Base-by-base conservation (phyloP, 2,888 invertebrate genomes). In the Cistogaster globosa region DNA sequence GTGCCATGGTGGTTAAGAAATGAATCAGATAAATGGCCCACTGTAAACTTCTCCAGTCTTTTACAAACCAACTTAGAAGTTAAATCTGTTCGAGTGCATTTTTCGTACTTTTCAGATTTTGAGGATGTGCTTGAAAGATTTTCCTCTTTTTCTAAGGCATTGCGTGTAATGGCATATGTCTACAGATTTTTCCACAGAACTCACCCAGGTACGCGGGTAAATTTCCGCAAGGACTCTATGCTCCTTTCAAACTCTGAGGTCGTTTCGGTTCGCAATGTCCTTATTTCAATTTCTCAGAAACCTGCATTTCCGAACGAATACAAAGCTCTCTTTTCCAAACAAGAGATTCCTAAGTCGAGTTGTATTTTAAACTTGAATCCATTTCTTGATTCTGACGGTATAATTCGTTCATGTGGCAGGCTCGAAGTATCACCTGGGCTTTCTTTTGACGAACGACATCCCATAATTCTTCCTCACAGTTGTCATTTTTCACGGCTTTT, bases 161-260 rank as follows among this genome's bases (percentile, higher is more conserved):
- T 86, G 1, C 53, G 76, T 48, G 72, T 87, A 6, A 12, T 85
- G 16, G 53, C 83, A 0, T 86, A 85, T 48, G n/a, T 75, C 0
- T 68, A 53, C 22, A 36, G 78, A 1, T 84, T 87, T 69, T 62
- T 16, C 6, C 38, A 51, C n/a, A 16, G 60, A 4, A 60, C 71
- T 6, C 26, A 53, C 62, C 18, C 71, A 42, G 18, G 12, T 8
- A 42, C n/a, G 48, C 71, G 57, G 8, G 8, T 20, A 9, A 53
- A 14, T 14, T 71, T 60, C 22, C 32, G 1, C n/a, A 26, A 26
- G 14, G 14, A 51, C 12, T 26, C 68, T 3, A n/a, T 45, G 2
- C 8, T 12, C 45, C 22, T 68, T 42, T 42, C 22, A 4, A 38
- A 22, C 1, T 42, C 55, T 6, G 74, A 80, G 57, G 60, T 80